A percentile compares a stretch with the other conserved stretches of the same genome.
Conservation (phyloP, 1,140 invertebrate genomes). For the Muscidifurax raptorellus region DNA sequence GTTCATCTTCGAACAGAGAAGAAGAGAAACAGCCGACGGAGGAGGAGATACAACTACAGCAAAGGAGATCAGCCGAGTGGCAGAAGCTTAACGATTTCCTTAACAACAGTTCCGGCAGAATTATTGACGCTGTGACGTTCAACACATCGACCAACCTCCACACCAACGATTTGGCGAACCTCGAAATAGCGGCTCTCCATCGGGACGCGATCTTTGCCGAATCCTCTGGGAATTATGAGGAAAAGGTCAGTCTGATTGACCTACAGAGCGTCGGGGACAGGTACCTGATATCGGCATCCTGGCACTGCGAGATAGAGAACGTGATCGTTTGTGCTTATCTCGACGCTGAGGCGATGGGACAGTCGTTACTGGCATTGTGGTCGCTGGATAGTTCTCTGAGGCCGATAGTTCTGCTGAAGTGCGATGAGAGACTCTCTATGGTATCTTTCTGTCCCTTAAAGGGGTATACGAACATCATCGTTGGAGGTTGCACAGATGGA, state of each 20-base stretch:
- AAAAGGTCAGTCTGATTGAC: conserved; percentile 76
- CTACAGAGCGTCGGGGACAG: conserved; percentile 76
- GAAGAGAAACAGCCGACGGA: conserved; percentile 6
- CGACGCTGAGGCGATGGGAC: conserved; percentile 54
- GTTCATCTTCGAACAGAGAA: conserved; percentile 18
- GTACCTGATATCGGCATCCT: conserved; percentile 78
- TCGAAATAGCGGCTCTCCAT: conserved; percentile 64
- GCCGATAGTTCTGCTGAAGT: conserved; percentile 80
- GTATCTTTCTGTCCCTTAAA: conserved; percentile 81
- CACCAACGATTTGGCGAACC: conserved; percentile 78
- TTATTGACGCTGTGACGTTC: conserved; percentile 73
- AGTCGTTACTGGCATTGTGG: conserved; percentile 75
- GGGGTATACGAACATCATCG: conserved; percentile 78
- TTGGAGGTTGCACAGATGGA: conserved; percentile 82
- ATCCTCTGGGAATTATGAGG: conserved; percentile 67
- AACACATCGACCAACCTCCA: conserved; percentile 80
- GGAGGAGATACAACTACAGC: conserved; percentile 17
- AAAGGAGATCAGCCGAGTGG: conserved; percentile 11
- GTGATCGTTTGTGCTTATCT: conserved; percentile 81
- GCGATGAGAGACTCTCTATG: conserved; percentile 78
- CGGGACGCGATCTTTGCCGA: conserved; percentile 25
- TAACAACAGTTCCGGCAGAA: conserved; percentile 40
- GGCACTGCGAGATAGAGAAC: conserved; percentile 80
- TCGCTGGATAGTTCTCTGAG: conserved; percentile 80
- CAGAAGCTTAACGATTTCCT: conserved; percentile 53